phyloP scores from a whole-genome alignment of 2,113 vertebrate genomes.

The Triplophysa rosa region DNA sequence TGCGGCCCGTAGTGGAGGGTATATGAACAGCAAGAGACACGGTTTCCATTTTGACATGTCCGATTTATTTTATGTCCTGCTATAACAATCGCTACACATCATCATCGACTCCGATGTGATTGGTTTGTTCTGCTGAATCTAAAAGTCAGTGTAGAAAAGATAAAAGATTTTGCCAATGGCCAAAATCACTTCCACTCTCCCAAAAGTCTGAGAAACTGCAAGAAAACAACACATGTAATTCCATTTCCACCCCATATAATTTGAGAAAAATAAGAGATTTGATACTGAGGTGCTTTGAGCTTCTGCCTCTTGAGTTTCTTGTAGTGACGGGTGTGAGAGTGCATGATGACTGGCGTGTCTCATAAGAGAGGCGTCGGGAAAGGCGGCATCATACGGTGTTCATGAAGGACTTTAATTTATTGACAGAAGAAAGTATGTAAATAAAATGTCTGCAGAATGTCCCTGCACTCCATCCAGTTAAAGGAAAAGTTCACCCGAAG shows the following conservation, averaged over 20 bases:
- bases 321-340: no score
- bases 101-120: slow-evolving; percentile 63
- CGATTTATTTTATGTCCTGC: background rate
- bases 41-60: background rate
- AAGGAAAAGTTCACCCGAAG: no score
- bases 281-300: slow-evolving; percentile 9
- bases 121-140: slow-evolving; percentile 57
- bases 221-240: slow-evolving; percentile 63
- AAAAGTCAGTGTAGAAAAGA: slow-evolving; percentile 68
- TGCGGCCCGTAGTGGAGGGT: slow-evolving; percentile 19
- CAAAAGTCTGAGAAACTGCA: slow-evolving; percentile 61
- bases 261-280: slow-evolving; percentile 51
- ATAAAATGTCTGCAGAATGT: no score
- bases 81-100: background rate
- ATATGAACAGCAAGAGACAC: background rate
- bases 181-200: slow-evolving; percentile 62
- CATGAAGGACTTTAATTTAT: no score
- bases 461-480: no score
- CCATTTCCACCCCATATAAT: slow-evolving; percentile 55
- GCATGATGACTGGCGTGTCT: no score
- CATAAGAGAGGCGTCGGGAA: no score
- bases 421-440: no score
- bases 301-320: no score
- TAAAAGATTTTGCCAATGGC: slow-evolving; percentile 65
- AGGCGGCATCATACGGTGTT: no score